Evolutionary conservation across 2,113 vertebrate genomes (phyloP), one percentile per base, ranked within the genome.

Genomic region (Trematomus loennbergii): DNA sequence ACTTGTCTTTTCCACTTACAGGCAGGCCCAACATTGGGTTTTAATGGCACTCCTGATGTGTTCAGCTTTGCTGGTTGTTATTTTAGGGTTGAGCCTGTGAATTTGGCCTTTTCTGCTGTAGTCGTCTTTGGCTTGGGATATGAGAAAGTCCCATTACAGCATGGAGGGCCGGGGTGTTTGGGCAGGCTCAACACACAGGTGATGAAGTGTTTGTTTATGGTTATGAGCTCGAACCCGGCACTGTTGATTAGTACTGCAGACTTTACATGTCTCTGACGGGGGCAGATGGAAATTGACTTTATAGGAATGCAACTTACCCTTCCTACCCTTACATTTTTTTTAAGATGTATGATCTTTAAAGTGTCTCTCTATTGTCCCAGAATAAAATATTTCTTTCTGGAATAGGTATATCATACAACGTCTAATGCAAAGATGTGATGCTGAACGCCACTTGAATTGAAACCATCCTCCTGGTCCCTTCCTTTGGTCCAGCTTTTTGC

Each of bases 151-250:
- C 84, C 77, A 90, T 93, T 90, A 90, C 88, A 63, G 84, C 84
- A 88, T 89, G 86, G 85, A 88, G 90, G 89, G 68, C 81, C 80
- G 84, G 77, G 87, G 81, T 91, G 90, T 91, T 88, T 90, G 92
- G 82, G 88, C 85, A 85, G 86, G 78, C 86, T 84, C 77, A 49
- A 73, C 84, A 67, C 82, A 67, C 89, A 90, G 92, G 91, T 93
- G 93, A 92, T 92, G 91, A 93, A 93, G 90, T 91, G 91, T 88
- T 92, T 93, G 92, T 93, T 94, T 94, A 94, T 90, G 90, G 89
- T 89, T 87, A 91, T 87, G 90, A 92, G 89, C 91, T 86, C 92
- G 90, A 93, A 91, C 83, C 82, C 83, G 43, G 87, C 86, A 76
- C 82, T 62, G 88, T 81, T 91, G 90, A 92, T 94, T 93, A 92